These are phyloP conservation scores for Parazoanthus atlanticus DNA, from an alignment of 92 coral and sea anemone species.

Conservation along the genomic window DNA sequence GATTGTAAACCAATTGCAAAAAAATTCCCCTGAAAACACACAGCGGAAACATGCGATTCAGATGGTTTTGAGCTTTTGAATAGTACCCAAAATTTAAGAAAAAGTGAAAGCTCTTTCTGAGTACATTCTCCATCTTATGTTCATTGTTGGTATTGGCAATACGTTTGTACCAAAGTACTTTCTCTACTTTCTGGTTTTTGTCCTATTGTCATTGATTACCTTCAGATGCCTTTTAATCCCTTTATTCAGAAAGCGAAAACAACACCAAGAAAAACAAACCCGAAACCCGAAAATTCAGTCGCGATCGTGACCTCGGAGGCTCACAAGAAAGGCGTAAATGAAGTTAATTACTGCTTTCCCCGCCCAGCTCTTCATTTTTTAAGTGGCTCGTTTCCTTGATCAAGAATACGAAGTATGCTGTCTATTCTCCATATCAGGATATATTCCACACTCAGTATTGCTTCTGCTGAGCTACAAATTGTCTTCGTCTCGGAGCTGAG, in stretches of 20 bases:
- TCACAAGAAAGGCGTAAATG: background rate
- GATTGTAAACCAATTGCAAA: background rate
- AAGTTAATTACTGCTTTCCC: constrained; percentile 18
- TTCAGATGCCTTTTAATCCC: too few relatives aligned
- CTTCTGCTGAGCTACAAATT: background rate
- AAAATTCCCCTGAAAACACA: background rate
- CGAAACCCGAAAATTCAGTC: background rate
- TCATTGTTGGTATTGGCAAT: background rate
- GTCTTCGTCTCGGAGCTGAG: background rate
- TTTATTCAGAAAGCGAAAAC: background rate
- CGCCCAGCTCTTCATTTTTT: constrained; percentile 31
- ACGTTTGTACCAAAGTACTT: too few relatives aligned
- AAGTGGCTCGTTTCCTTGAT: background rate
- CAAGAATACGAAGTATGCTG: background rate
- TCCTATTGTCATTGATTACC: too few relatives aligned
- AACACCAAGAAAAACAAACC: too few relatives aligned
- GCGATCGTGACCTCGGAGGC: constrained; percentile 25
- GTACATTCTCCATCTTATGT: background rate
- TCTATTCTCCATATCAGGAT: background rate
- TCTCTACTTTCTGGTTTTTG: too few relatives aligned
- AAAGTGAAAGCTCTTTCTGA: background rate
- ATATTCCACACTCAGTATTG: background rate
- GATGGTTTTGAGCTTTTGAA: background rate
- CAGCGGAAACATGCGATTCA: background rate
- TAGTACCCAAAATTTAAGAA: too few relatives aligned